Conservation (phyloP, 2,113 vertebrate species). For the Setophaga coronata region DNA sequence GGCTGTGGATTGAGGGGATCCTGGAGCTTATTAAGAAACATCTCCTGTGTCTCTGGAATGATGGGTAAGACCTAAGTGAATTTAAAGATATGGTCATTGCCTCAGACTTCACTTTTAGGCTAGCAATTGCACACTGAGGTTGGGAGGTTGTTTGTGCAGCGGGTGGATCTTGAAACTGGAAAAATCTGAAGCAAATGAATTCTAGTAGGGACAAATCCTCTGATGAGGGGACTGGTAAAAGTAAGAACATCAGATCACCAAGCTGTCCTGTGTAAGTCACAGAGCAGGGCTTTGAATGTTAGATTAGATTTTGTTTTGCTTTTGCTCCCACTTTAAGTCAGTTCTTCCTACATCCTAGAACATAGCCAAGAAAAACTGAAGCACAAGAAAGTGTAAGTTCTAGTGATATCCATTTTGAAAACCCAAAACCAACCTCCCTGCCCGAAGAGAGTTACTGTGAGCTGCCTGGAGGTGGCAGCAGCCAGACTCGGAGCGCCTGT, state of each 20-base stretch:
- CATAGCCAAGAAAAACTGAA: not conserved
- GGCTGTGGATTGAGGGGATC: slow-evolving; percentile 97
- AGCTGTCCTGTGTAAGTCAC: not conserved
- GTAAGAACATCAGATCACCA: not conserved
- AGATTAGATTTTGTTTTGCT: not conserved
- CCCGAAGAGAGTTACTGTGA: not conserved
- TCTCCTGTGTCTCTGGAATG: slow-evolving; percentile 93
- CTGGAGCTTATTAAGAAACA: slow-evolving; percentile 96
- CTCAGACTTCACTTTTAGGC: not conserved
- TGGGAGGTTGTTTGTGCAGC: not conserved
- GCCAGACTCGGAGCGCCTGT: not conserved
- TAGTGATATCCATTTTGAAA: accelerated
- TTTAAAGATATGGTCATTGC: not conserved
- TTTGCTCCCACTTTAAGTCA: accelerated
- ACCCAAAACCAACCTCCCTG: accelerated
- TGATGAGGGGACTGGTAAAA: not conserved
- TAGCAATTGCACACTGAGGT: not conserved
- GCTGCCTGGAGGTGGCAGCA: slow-evolving; percentile 28
- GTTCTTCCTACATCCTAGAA: not conserved
- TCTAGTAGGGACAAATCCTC: not conserved
- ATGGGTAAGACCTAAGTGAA: slow-evolving; percentile 81
- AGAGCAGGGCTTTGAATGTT: not conserved
- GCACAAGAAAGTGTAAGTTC: not conserved
- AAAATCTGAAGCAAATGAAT: not conserved
- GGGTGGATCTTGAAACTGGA: not conserved